Conservation (phyloP, 2,888 invertebrate species). For the Pachycephus smyrnensis region DNA sequence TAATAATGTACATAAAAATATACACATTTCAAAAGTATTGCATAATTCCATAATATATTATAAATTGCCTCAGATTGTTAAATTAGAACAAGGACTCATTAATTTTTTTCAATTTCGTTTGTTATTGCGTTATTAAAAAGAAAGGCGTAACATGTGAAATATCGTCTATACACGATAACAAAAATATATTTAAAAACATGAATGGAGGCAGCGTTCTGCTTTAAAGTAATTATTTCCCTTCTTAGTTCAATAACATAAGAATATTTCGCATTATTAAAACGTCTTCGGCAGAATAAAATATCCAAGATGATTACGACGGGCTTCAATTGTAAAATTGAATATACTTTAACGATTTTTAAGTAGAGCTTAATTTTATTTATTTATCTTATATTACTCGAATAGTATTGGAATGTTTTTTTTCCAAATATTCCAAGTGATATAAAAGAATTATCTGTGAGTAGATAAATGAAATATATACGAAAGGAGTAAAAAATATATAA, state of each 20-base stretch:
- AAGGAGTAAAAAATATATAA: not conserved
- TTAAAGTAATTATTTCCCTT: too few relatives aligned
- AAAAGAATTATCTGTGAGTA: not conserved
- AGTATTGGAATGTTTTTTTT: not conserved
- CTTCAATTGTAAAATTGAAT: not conserved
- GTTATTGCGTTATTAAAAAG: not conserved
- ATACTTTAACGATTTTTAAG: not conserved
- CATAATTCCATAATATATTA: not conserved
- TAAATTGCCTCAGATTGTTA: not conserved
- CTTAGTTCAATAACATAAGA: too few relatives aligned
- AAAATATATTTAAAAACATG: too few relatives aligned
- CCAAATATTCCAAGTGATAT: not conserved
- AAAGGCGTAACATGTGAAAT: not conserved
- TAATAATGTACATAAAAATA: not conserved
- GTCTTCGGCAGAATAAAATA: too few relatives aligned
- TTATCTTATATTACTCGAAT: not conserved
- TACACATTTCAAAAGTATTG: not conserved
- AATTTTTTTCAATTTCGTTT: not conserved
- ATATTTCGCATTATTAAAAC: too few relatives aligned
- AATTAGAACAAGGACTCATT: not conserved
- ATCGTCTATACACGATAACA: too few relatives aligned
- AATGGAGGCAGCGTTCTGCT: too few relatives aligned
- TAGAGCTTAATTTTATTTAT: not conserved
- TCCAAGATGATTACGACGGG: not conserved
- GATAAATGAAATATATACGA: not conserved